Evolutionary conservation across 2,113 vertebrate species (phyloP).

Genomic region (Rhinogobius similis): DNA sequence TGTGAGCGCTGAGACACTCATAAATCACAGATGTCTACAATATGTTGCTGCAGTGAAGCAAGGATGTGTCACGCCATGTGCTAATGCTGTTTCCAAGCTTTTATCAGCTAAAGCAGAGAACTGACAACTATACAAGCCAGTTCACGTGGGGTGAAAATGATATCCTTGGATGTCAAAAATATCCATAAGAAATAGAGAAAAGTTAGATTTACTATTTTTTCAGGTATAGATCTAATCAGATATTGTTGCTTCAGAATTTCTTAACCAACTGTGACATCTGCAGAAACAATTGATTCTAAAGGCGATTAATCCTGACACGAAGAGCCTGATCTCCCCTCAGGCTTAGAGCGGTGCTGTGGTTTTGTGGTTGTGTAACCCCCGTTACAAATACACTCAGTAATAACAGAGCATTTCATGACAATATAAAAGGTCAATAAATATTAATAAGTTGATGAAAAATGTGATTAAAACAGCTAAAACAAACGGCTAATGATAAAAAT

Average conservation of each 20-base stretch:
- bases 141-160: not conserved
- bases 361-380: no score
- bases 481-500: no score
- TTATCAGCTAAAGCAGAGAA: not conserved
- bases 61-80: not conserved
- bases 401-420: no score
- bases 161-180: not conserved
- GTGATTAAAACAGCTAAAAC: no score
- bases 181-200: not conserved
- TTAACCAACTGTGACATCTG: not conserved
- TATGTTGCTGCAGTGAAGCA: not conserved
- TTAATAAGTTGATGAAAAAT: no score
- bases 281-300: not conserved
- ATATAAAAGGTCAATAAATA: no score
- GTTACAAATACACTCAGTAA: no score
- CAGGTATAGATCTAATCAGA: not conserved
- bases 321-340: conserved; percentile 49
- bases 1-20: not conserved
- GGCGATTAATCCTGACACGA: not conserved
- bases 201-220: not conserved
- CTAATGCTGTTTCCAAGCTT: not conserved
- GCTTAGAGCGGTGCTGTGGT: no score
- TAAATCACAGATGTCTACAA: not conserved
- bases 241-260: not conserved
- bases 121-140: not conserved